Percentiles rank a stretch among this genome's conserved stretches.
Evolutionary conservation across 1,140 invertebrate genomes (phyloP).

Genomic region (Psilanteris sp.): DNA sequence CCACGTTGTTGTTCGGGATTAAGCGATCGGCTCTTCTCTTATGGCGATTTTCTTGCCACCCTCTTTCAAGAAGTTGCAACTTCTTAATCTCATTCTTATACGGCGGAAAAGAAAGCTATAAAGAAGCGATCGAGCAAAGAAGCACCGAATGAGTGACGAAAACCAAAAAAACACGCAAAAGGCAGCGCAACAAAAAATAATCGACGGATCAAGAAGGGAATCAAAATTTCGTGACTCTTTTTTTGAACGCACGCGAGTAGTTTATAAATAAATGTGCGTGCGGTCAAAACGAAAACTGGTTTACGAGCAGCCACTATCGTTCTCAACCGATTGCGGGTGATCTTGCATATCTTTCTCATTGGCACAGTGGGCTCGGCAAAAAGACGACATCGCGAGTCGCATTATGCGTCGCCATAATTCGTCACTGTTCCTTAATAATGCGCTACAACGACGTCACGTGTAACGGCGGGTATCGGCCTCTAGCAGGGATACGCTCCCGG

Average conservation of each 20-base stretch:
- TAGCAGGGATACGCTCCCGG: constrained; percentile 25
- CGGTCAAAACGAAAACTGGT: constrained; percentile 63
- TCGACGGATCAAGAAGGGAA: neutral
- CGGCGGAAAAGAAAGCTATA: constrained; percentile 4
- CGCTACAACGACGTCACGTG: constrained; percentile 42
- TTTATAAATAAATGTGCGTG: constrained; percentile 53
- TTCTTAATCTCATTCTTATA: constrained; percentile 57
- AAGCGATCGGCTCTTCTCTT: constrained; percentile 41
- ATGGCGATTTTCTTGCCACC: constrained; percentile 38
- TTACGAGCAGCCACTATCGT: constrained; percentile 54
- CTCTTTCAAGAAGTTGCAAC: constrained; percentile 15
- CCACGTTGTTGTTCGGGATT: constrained; percentile 23
- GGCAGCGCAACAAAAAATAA: too few relatives aligned
- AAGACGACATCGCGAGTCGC: constrained; percentile 30
- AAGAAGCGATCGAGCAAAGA: constrained; percentile 36
- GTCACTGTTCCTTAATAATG: constrained; percentile 60
- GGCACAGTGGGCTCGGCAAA: constrained; percentile 41
- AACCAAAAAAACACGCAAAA: too few relatives aligned
- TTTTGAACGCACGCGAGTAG: constrained; percentile 48
- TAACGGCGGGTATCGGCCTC: constrained; percentile 39
- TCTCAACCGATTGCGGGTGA: constrained; percentile 50
- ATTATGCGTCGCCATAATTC: constrained; percentile 62
- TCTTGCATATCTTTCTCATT: constrained; percentile 56
- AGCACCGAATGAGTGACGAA: too few relatives aligned
- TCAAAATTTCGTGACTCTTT: constrained; percentile 2